These are phyloP conservation scores for Chrosomus eos DNA, from an alignment of 2,797 vertebrate species.

Conservation along the genomic window DNA sequence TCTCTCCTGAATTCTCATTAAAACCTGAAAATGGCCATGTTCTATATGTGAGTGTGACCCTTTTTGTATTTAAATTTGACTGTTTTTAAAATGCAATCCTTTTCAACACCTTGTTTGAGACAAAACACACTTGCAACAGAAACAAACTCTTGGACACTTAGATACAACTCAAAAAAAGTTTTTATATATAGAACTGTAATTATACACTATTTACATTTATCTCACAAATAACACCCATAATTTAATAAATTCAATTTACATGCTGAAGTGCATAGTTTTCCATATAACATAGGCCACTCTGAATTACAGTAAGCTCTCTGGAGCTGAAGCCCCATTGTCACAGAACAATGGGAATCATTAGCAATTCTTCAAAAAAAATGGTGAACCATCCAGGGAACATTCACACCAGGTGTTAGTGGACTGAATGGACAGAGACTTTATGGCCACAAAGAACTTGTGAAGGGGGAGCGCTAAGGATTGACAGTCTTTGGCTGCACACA, in stretches of 20 bases:
- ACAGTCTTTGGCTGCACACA: background rate
- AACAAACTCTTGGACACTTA: background rate
- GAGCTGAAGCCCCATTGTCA: slow-evolving; percentile 24
- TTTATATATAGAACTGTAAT: slow-evolving; percentile 68
- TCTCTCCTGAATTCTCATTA: background rate
- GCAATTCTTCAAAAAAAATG: slow-evolving; percentile 38
- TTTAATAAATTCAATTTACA: slow-evolving; percentile 72
- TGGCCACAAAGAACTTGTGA: slow-evolving; percentile 48
- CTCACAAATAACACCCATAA: slow-evolving; percentile 69
- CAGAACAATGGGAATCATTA: slow-evolving; percentile 45
- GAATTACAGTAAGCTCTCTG: slow-evolving; percentile 44
- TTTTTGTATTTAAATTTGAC: background rate
- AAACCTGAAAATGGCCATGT: background rate
- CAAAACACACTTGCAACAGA: background rate
- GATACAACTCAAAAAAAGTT: slow-evolving; percentile 62
- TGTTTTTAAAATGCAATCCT: background rate
- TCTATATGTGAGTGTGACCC: background rate
- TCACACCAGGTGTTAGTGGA: slow-evolving; percentile 51
- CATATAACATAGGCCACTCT: slow-evolving; percentile 44
- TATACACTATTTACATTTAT: slow-evolving; percentile 73
- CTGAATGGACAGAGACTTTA: slow-evolving; percentile 44
- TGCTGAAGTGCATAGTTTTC: slow-evolving; percentile 75
- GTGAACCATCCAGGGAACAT: slow-evolving; percentile 44
- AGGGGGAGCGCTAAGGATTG: slow-evolving; percentile 14
- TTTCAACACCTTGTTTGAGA: background rate